Conservation (phyloP, 1,140 invertebrate species). For the Lepidostoma basale region DNA sequence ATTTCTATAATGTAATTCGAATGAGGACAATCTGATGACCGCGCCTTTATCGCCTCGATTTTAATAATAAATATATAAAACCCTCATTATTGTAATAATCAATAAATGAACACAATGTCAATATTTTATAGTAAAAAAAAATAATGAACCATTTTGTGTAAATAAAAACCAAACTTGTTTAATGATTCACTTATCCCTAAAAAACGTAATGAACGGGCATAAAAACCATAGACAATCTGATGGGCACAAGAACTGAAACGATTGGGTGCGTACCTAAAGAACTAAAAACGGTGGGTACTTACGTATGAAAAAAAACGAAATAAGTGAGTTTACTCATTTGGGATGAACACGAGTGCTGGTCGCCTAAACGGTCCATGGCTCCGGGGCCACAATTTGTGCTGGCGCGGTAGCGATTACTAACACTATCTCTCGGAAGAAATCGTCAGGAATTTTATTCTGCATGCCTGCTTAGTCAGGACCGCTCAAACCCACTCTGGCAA, state of each 20-base stretch:
- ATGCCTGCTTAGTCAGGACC: constrained; percentile 15
- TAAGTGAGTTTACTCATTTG: constrained; percentile 34
- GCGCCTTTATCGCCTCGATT: too few species aligned
- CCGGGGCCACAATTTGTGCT: constrained; percentile 43
- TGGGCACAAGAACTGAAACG: neutral
- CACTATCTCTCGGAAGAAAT: constrained; percentile 37
- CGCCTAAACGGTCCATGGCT: constrained; percentile 42
- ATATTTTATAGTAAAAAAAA: too few species aligned
- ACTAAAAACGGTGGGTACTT: neutral
- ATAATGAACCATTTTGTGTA: neutral
- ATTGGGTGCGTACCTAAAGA: neutral
- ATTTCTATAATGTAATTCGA: too few species aligned
- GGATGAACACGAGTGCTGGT: constrained; percentile 37
- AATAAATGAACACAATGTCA: neutral
- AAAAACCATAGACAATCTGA: neutral
- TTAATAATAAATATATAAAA: too few species aligned
- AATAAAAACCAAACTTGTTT: neutral
- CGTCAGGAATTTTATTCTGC: constrained; percentile 41
- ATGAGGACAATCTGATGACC: too few species aligned
- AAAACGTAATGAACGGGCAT: too few species aligned
- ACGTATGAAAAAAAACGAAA: neutral
- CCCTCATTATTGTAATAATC: too few species aligned
- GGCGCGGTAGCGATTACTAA: constrained; percentile 42
- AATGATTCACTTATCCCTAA: too few species aligned
- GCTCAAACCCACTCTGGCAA: neutral